phyloP scores from a whole-genome alignment of 2,888 invertebrate genomes.

The Coenonympha glycerion region DNA sequence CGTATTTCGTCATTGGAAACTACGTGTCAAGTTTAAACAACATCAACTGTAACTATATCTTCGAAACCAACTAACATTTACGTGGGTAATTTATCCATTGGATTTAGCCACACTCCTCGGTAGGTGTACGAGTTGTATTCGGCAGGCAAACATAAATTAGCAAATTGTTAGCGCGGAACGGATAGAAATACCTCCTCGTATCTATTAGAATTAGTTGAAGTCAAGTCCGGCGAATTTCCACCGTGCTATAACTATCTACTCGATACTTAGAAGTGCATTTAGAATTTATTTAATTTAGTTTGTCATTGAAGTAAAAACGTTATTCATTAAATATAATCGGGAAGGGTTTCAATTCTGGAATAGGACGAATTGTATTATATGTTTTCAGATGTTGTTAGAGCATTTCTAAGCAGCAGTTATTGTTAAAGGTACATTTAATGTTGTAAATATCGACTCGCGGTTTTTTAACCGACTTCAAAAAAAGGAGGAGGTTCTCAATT shows the following conservation, averaged over 20 bases:
- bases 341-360: no score
- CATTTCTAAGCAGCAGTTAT: no score
- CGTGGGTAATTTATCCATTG: slow-evolving; percentile 7
- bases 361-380: no score
- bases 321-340: no score
- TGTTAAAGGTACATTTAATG: no score
- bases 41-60: background rate
- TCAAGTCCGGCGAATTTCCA: slow-evolving; percentile 10
- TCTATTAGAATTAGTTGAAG: slow-evolving; percentile 19
- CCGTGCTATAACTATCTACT: slow-evolving; percentile 8
- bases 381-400: no score
- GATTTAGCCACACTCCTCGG: slow-evolving; percentile 5
- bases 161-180: slow-evolving; percentile 17
- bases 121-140: slow-evolving; percentile 14
- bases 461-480: no score
- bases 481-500: no score
- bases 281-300: background rate
- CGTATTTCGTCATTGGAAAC: no score
- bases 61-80: slow-evolving; percentile 1
- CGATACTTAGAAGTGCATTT: background rate
- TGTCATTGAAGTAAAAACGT: no score
- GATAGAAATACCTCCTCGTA: no score
- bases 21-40: background rate
- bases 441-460: no score
- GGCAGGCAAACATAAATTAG: slow-evolving; percentile 20